phyloP scores from a whole-genome alignment of 2,888 invertebrate genomes.

The Tenthredo livida region DNA sequence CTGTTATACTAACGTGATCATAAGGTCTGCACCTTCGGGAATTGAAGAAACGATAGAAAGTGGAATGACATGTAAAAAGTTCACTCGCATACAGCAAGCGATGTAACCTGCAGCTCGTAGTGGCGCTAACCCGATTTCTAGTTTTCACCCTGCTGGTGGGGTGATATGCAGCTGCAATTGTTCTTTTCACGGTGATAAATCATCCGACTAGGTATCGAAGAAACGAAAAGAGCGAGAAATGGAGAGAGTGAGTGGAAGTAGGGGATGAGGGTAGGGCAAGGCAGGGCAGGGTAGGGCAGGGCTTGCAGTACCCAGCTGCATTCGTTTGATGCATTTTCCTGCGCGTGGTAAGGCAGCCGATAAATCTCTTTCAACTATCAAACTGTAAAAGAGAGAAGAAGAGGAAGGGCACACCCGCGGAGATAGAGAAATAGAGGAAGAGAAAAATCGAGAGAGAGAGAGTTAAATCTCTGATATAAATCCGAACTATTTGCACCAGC shows the following conservation, averaged over 20 bases:
- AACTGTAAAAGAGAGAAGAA: conserved; percentile 50
- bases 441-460: conserved; percentile 49
- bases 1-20: no score
- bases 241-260: not conserved
- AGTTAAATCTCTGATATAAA: conserved; percentile 40
- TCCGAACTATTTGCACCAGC: conserved; percentile 42
- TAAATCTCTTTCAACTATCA: conserved; percentile 45
- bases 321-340: conserved; percentile 41
- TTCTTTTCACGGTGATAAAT: conserved; percentile 43
- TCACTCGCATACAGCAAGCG: not conserved
- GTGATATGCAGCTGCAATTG: conserved; percentile 13
- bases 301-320: conserved; percentile 20
- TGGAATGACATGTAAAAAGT: not conserved
- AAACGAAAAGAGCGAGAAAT: conserved; percentile 23
- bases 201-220: conserved; percentile 40
- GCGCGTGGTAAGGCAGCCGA: conserved; percentile 3
- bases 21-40: not conserved
- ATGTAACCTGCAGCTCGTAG: not conserved
- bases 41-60: not conserved
- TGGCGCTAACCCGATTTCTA: conserved; percentile 30
- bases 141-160: not conserved
- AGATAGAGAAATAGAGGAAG: not conserved
- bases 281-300: no score
- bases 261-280: not conserved
- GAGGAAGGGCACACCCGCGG: conserved; percentile 31